Conservation (phyloP, 2,113 vertebrate species). For the Charina bottae region DNA sequence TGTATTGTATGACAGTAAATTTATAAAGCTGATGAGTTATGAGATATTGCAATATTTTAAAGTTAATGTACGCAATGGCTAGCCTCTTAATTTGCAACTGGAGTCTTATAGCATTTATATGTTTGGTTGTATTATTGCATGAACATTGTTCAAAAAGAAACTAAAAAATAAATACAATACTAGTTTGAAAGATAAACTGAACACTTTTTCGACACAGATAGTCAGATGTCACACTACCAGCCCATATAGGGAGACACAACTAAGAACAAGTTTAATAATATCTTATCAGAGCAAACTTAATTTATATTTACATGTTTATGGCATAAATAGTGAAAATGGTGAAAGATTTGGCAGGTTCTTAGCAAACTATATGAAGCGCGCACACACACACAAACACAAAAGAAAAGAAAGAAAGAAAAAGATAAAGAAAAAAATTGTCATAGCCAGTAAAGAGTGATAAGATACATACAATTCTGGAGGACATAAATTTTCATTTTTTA, state of each 20-base stretch:
- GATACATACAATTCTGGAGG: not conserved
- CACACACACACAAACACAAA: too few relatives aligned
- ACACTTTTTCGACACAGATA: not conserved
- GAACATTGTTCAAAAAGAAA: not conserved
- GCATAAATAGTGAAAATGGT: too few relatives aligned
- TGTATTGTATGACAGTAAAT: not conserved
- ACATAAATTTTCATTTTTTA: not conserved
- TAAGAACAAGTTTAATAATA: not conserved
- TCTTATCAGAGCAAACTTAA: not conserved
- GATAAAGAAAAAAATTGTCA: too few relatives aligned
- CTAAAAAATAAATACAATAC: not conserved
- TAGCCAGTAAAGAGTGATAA: too few relatives aligned
- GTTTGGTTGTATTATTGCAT: not conserved
- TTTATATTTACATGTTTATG: too few relatives aligned
- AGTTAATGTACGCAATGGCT: not conserved
- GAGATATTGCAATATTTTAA: not conserved
- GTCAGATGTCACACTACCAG: not conserved
- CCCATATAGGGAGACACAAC: not conserved
- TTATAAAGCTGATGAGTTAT: not conserved
- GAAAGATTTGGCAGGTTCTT: too few relatives aligned
- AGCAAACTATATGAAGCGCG: too few relatives aligned
- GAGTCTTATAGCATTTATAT: not conserved
- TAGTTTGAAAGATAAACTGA: not conserved
- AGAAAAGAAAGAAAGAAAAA: too few relatives aligned
- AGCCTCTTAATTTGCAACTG: not conserved